These are phyloP conservation scores for Acanthococcus lagerstroemiae DNA, from an alignment of 2,888 invertebrate species.

Conservation along the genomic window DNA sequence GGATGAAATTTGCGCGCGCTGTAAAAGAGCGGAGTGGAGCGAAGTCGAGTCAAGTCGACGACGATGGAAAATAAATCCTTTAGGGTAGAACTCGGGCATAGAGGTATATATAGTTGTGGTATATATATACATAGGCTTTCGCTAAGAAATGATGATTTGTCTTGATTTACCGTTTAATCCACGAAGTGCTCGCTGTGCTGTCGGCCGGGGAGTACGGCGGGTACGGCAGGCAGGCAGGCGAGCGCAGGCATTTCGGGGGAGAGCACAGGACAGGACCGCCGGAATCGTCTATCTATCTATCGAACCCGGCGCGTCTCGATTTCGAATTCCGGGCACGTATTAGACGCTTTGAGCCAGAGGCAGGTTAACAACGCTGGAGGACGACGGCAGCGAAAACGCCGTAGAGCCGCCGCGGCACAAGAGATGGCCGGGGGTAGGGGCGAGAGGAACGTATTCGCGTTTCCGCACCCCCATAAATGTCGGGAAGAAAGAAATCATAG, in stretches of 20 bases:
- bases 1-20: no score
- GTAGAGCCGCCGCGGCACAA: constrained; percentile 3
- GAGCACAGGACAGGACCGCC: no score
- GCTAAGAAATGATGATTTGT: constrained; percentile 23
- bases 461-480: background rate
- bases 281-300: background rate
- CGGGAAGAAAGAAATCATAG: background rate
- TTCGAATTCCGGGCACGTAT: constrained; percentile 24
- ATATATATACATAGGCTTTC: constrained; percentile 2
- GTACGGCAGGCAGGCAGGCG: no score
- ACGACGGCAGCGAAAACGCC: background rate
- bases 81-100: background rate
- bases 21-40: no score
- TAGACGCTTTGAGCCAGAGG: constrained; percentile 28
- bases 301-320: background rate
- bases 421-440: background rate
- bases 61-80: no score
- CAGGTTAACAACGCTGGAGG: constrained; percentile 23
- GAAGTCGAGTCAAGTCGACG: no score
- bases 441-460: background rate
- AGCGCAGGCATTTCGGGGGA: no score
- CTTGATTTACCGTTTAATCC: constrained; percentile 28
- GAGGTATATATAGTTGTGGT: background rate
- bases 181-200: constrained; percentile 12
- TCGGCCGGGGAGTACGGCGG: no score